These are phyloP conservation scores for Talpa occidentalis DNA, from an alignment of 2,113 vertebrate species.

Conservation along the genomic window DNA sequence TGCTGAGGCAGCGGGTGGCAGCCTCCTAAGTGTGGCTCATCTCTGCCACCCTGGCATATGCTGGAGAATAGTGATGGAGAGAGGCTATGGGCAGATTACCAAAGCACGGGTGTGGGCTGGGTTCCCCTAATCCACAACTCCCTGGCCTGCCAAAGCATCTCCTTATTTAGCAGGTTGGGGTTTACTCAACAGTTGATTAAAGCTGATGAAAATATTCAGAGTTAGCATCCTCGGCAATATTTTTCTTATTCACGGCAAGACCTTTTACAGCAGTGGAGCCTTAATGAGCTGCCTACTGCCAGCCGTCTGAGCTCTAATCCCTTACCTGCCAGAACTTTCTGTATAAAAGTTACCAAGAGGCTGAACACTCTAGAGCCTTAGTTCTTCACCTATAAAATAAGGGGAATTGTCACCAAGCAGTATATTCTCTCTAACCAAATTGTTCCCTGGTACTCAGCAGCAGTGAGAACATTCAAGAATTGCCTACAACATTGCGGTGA, in stretches of 20 bases:
- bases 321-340: neutral
- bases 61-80: neutral
- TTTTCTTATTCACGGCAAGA: neutral
- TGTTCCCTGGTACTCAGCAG: neutral
- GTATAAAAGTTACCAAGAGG: neutral
- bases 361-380: neutral
- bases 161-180: neutral
- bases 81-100: neutral
- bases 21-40: neutral
- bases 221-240: neutral
- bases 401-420: neutral
- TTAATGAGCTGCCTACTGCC: neutral
- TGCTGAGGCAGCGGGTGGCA: neutral
- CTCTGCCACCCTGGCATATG: neutral
- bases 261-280: neutral
- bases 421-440: neutral
- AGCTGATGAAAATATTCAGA: neutral
- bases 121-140: neutral
- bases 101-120: neutral
- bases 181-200: slow-evolving; percentile 48
- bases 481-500: neutral
- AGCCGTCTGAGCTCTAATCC: slow-evolving; percentile 19
- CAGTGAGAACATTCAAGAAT: neutral
- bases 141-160: neutral
- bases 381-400: neutral